Base-by-base conservation (phyloP, 2,888 invertebrate genomes). In the Biston betularia region DNA sequence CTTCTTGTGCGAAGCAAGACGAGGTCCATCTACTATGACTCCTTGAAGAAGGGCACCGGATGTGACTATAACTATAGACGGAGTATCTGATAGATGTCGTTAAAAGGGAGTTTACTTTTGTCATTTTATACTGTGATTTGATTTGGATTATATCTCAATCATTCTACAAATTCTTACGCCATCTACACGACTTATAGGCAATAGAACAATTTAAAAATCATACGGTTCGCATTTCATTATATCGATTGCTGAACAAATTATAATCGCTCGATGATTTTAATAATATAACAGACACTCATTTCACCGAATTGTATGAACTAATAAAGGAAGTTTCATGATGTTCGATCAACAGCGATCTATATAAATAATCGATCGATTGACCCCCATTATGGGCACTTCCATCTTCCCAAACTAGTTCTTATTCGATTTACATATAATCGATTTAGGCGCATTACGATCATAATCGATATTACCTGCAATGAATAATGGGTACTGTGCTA, bases 391-490 rank as follows among this genome's bases (percentile, higher is more conserved):
- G 33, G 44, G 42, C 24, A 57, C 46, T 52, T 38, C 53, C 48
- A 65, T 65, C 65, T 65, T 54, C 65, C 42, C 49, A 60, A 65
- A 53, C 59, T 60, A 49, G 55, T 65, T 60, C 33, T 44, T 35
- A 54, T 45, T 65, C 54, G 65, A 65, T 65, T 60, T 55, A 55
- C 60, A 65, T 60, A 66, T 67, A 62, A 63, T 66, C 62, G 61
- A 66, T 62, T 66, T 61, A 15, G 48, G 52, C 34, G 38, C 66
- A 57, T 57, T 62, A 54, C 45, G 49, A 56, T 61, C 49, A 66
- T 58, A 70, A 69, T 65, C 69, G 68, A 71, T 63, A 49, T 68
- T 64, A 60, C 52, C 57, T 35, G 54, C 64, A 60, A 71, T 73
- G 66, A 73, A 64, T 71, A 73, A 73, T 69, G 62, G 63, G 55